Evolutionary conservation across 1,140 invertebrate genomes (phyloP), one percentile per base, ranked within the genome.

Genomic region (Chironomus striatipennis): DNA sequence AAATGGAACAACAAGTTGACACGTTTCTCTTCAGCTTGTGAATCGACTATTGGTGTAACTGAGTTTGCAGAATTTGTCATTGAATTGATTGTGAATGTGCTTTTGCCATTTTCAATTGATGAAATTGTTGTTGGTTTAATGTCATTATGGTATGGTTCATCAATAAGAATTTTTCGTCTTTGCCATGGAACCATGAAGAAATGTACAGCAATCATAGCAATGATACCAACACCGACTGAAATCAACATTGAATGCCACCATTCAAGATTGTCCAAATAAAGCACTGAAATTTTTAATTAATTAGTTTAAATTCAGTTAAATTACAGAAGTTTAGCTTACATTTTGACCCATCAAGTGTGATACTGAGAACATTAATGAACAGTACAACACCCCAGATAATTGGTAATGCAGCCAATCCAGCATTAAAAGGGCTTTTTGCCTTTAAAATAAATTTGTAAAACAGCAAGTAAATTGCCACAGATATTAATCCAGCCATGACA

Each of bases 321-420:
- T 34, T n/a, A 74, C 65, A 75, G 9, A 4, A 9, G n/a, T 24
- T 70, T 43, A 73, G 87, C 89, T 91, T 85, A 97, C 94, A 86
- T 82, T 92, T 90, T 64, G 97, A 96, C 77, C 97, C 97, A 85
- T 97, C 93, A 76, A 93, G 90, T 57, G 95, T 89, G 74, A 99
- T 91, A 72, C 96, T 98, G 77, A 98, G 89, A 1, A 97, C 87
- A 84, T 99, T 99, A 74, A 98, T 87, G 76, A 94, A 87, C 76
- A 98, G 85, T 20, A 97, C 98, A 47, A 94, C 84, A 75, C 93
- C 94, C 81, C 99, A 99, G 81, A 98, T 95, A 76, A 97, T 84
- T 7, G 98, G 97, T 74, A 99, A 85, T 57, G 93, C 88, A 57
- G 84, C 84, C 2, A 99, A 88, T 64, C 95, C 97, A 18, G 90